Evolutionary conservation across 2,888 invertebrate species (phyloP).

Genomic region (Limenitis arthemis): DNA sequence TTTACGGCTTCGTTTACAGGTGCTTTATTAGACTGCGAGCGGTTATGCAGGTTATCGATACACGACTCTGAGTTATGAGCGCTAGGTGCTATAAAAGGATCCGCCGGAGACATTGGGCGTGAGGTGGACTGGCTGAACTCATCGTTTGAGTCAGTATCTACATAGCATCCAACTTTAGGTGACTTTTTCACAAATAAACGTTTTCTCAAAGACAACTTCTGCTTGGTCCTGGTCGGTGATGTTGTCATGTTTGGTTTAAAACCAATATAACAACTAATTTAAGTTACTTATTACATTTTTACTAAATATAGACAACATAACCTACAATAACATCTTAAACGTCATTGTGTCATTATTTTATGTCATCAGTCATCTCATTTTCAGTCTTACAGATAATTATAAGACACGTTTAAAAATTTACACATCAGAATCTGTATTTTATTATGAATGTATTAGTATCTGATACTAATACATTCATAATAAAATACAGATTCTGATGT

Average conservation of each 20-base stretch:
- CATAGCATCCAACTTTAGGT: slow-evolving; percentile 67
- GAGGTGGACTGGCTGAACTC: slow-evolving; percentile 56
- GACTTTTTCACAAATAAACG: slow-evolving; percentile 67
- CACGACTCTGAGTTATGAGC: slow-evolving; percentile 43
- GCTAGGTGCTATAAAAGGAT: slow-evolving; percentile 62
- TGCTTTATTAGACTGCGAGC: slow-evolving; percentile 38
- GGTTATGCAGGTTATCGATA: slow-evolving; percentile 36
- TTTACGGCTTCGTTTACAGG: slow-evolving; percentile 36
- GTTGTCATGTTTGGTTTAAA: slow-evolving; percentile 62
- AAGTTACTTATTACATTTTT: slow-evolving; percentile 67
- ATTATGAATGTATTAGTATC: too few species aligned
- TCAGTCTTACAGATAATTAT: too few species aligned
- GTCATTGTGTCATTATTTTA: slow-evolving; percentile 37
- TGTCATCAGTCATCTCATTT: not conserved
- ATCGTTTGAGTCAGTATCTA: slow-evolving; percentile 63
- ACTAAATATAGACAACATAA: slow-evolving; percentile 60
- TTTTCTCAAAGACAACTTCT: slow-evolving; percentile 65
- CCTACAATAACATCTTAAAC: slow-evolving; percentile 43
- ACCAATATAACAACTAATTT: slow-evolving; percentile 51
- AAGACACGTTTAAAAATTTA: slow-evolving; percentile 1
- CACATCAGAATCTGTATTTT: too few species aligned
- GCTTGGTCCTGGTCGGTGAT: slow-evolving; percentile 62
- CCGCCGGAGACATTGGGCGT: slow-evolving; percentile 63
- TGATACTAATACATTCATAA: too few species aligned
- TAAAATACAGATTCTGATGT: too few species aligned